A percentile compares a stretch with the other conserved stretches of the same genome.
Conservation (phyloP, 1,140 invertebrate genomes). For the Trichogramma pretiosum region DNA sequence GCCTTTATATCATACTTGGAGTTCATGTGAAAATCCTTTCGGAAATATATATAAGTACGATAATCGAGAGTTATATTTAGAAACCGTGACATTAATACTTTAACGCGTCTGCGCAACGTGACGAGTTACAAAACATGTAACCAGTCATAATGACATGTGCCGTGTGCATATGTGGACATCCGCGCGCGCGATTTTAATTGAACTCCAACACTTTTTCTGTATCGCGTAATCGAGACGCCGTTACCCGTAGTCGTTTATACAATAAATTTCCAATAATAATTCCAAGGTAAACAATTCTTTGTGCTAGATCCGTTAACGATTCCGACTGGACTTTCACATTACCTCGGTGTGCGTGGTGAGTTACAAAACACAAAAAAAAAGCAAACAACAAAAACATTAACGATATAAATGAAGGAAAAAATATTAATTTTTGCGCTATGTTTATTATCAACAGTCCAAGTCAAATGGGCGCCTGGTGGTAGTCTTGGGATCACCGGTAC, state of each 20-base stretch:
- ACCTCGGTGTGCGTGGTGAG: neutral
- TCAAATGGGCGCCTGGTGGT: constrained; percentile 9
- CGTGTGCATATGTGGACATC: no score
- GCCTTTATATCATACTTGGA: neutral
- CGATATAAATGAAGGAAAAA: neutral
- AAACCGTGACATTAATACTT: neutral
- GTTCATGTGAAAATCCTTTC: constrained; percentile 6
- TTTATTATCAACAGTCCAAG: constrained; percentile 3
- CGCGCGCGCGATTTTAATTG: no score
- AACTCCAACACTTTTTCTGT: no score
- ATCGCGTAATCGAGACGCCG: no score
- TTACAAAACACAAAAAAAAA: neutral
- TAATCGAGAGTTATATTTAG: neutral
- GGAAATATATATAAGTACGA: neutral
- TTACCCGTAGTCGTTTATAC: no score
- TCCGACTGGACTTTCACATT: constrained; percentile 2
- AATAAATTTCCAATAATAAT: no score
- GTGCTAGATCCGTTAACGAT: no score
- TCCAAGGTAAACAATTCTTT: no score
- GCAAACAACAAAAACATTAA: neutral
- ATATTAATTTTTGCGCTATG: neutral
- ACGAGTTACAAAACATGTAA: no score
- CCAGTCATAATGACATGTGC: no score
- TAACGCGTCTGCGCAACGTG: no score
- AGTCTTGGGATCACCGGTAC: no score